phyloP scores from a whole-genome alignment of 2,888 invertebrate genomes.

The Stenurella melanura region DNA sequence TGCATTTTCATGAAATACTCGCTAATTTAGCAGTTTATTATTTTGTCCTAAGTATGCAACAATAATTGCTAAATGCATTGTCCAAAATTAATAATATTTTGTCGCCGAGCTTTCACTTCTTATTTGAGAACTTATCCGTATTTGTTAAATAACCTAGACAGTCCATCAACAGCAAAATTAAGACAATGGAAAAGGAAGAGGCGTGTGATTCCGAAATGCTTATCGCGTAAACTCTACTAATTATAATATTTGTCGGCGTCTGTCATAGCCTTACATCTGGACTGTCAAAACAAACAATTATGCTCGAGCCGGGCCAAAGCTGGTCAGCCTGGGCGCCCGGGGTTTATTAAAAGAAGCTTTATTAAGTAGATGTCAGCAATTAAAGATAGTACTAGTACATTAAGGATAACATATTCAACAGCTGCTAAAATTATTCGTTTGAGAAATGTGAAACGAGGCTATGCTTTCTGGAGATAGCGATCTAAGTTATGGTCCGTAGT shows the following conservation, averaged over 20 bases:
- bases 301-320: constrained; percentile 53
- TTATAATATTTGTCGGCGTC: constrained; percentile 43
- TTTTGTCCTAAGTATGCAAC: no score
- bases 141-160: background rate
- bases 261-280: constrained; percentile 56
- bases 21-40: no score
- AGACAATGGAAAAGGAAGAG: constrained; percentile 42
- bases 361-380: constrained; percentile 70
- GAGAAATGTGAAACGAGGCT: constrained; percentile 69
- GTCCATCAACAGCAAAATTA: constrained; percentile 37
- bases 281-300: constrained; percentile 69
- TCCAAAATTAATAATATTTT: background rate
- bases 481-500: constrained; percentile 72
- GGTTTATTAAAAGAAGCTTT: constrained; percentile 65
- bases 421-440: constrained; percentile 71
- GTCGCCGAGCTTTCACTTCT: background rate
- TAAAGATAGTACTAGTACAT: constrained; percentile 64
- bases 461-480: constrained; percentile 70
- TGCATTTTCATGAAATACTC: no score
- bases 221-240: constrained; percentile 44
- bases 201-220: constrained; percentile 38
- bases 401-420: constrained; percentile 71
- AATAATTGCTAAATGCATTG: background rate
- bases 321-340: constrained; percentile 50
- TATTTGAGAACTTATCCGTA: background rate